Base-by-base conservation (phyloP, 2,797 vertebrate species). In the Sebastes elongatus region DNA sequence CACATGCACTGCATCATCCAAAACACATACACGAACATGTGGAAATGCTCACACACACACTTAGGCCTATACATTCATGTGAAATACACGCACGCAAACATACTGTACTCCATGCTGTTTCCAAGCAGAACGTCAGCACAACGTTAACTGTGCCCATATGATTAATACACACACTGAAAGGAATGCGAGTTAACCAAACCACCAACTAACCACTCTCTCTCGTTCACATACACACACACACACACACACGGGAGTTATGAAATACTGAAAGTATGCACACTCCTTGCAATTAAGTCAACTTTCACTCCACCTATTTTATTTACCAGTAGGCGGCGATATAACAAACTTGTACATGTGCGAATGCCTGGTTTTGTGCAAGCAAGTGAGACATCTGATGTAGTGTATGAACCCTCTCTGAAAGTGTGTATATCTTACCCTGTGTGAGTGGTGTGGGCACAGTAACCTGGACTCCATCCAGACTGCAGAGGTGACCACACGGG, bases 401-500 rank as follows among this genome's bases (percentile, higher is more conserved):
- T 27, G 16, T 38, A 27, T 46, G 28, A 4, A 20, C 6, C 27
- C 18, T 57, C 56, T 64, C 23, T 78, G 56, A 53, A 32, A 53
- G 56, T 16, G 66, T 65, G 9, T 25, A 4, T 10, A n/a, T 55
- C 78, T 93, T 92, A 97, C 96, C 96, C 78, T 97, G 96, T 42
- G 96, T 96, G 42, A 97, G 95, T 11, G 92, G 95, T 27, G 96
- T 96, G 20, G 96, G 95, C 49, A 93, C 93, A 35, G 91, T 92
- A 64, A 97, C 87, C 38, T 94, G 94, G 11, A 94, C 93, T 67
- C 96, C 95, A 81, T 97, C 96, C 63, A 97, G 91, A 60, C 94
- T 95, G 90, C 96, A 97, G 46, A 91, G 92, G 84, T 96, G 93
- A 70, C 94, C 95, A 20, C 96, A 96, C 14, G 96, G 96, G 89